These are phyloP conservation scores for Myotis daubentonii DNA, from an alignment of 2,797 vertebrate species.

Conservation along the genomic window DNA sequence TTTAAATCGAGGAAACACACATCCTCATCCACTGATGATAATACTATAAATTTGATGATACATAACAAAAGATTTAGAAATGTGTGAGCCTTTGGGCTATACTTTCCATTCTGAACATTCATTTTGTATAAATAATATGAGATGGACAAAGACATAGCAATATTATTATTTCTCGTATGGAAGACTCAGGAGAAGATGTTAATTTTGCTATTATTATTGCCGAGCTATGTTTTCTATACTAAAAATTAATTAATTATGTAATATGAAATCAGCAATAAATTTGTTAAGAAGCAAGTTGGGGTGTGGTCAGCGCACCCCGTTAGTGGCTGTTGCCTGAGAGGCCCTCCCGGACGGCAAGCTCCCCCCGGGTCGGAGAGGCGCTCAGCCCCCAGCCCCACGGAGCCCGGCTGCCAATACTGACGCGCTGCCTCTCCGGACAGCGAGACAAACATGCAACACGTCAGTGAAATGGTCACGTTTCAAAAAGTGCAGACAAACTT, in stretches of 20 bases:
- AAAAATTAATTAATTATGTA: background rate
- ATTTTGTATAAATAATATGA: background rate
- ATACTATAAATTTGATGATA: background rate
- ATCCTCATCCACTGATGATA: background rate
- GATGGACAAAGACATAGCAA: background rate
- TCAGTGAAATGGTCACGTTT: background rate
- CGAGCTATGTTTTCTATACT: background rate
- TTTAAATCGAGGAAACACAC: background rate
- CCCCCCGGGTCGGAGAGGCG: background rate
- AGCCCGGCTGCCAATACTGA: background rate
- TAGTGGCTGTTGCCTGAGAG: background rate
- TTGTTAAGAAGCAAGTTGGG: background rate
- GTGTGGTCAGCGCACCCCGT: background rate
- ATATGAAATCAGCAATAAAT: background rate
- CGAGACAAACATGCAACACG: background rate
- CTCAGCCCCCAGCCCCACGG: background rate
- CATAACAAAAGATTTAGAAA: background rate
- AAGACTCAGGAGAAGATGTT: background rate
- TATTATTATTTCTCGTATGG: conserved; percentile 7
- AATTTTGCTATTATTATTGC: background rate
- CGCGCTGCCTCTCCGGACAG: background rate
- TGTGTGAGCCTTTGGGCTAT: background rate
- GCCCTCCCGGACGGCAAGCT: background rate
- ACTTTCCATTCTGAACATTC: conserved; percentile 32
- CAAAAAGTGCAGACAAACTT: background rate